phyloP scores from a whole-genome alignment of 1,140 invertebrate species.

The Uloborus diversus region DNA sequence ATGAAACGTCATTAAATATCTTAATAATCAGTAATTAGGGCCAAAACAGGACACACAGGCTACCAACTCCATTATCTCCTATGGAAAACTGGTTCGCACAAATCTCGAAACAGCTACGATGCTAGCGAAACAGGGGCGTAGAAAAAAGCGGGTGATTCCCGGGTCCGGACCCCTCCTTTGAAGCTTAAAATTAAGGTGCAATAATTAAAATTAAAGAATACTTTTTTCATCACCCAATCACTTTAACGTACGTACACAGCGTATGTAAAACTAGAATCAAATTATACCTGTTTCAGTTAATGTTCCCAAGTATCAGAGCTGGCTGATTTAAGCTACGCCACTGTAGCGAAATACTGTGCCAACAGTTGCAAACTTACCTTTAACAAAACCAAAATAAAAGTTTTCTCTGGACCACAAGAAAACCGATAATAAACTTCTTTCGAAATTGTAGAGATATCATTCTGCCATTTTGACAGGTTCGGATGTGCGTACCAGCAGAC shows the following conservation, averaged over 20 bases:
- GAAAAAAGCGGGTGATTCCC: too few relatives aligned
- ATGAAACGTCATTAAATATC: not conserved
- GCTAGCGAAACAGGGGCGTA: not conserved
- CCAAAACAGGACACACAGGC: not conserved
- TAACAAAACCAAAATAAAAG: slow-evolving; percentile 2
- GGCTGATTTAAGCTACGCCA: too few relatives aligned
- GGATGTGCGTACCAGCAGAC: too few relatives aligned
- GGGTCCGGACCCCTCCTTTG: too few relatives aligned
- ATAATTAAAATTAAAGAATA: too few relatives aligned
- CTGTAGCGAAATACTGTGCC: too few relatives aligned
- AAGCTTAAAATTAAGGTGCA: too few relatives aligned
- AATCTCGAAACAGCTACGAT: not conserved
- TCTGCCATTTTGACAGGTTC: not conserved
- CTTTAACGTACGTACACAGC: too few relatives aligned
- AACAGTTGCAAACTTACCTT: not conserved
- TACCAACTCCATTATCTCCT: not conserved
- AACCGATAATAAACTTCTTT: not conserved
- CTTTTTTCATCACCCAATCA: too few relatives aligned
- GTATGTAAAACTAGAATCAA: too few relatives aligned
- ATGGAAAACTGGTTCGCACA: not conserved
- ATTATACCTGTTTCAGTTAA: too few relatives aligned
- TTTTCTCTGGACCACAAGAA: not conserved
- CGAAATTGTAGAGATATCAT: not conserved
- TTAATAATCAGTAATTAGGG: not conserved
- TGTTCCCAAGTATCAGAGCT: too few relatives aligned